These are phyloP conservation scores for Amyelois transitella DNA, from an alignment of 1,140 invertebrate genomes.

Conservation along the genomic window DNA sequence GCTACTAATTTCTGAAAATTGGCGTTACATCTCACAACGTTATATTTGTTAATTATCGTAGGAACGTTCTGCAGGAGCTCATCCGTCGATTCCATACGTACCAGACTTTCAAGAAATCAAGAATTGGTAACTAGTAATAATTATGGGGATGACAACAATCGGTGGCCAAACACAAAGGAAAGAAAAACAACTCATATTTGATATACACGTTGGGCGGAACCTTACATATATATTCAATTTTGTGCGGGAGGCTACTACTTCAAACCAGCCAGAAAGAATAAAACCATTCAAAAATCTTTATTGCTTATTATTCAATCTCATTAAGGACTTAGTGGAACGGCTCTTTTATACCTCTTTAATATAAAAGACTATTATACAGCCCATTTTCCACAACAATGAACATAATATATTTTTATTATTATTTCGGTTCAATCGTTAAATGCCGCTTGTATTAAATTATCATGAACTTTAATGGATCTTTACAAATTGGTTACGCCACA, in stretches of 20 bases:
- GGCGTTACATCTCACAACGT: too few species aligned
- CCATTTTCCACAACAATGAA: conserved; percentile 66
- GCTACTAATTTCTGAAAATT: too few species aligned
- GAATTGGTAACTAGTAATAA: too few species aligned
- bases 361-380: conserved; percentile 61
- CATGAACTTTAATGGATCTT: conserved; percentile 32
- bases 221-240: too few species aligned
- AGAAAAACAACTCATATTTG: too few species aligned
- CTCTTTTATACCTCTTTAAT: conserved; percentile 51
- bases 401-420: conserved; percentile 32
- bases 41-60: too few species aligned
- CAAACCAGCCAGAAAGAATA: conserved; percentile 52
- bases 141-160: too few species aligned
- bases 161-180: too few species aligned
- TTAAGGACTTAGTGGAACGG: conserved; percentile 61
- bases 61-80: too few species aligned
- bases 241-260: conserved; percentile 35
- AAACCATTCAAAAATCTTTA: conserved; percentile 66
- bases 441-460: conserved; percentile 53
- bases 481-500: background rate
- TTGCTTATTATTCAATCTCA: conserved; percentile 66
- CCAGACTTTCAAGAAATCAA: too few species aligned
- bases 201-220: too few species aligned
- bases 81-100: too few species aligned
- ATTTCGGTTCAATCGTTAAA: conserved; percentile 38